Conservation (phyloP, 1,140 invertebrate genomes). For the Drosophila pseudoananassae region DNA sequence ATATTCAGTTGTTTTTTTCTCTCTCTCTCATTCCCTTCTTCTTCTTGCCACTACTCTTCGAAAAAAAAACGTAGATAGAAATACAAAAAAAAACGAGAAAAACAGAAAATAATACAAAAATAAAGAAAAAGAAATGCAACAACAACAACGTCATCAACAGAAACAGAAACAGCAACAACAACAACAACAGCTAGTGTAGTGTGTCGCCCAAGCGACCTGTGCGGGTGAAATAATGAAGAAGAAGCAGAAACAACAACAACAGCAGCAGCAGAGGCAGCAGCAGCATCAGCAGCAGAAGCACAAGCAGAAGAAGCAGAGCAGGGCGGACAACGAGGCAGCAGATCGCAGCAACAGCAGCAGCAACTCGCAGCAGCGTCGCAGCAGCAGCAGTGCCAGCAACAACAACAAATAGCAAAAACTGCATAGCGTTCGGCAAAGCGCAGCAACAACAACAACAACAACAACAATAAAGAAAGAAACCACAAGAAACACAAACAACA, state of each 20-base stretch:
- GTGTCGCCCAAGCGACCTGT: conserved; percentile 64
- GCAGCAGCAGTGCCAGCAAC: conserved; percentile 60
- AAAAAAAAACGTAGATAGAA: background rate
- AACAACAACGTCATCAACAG: conserved; percentile 23
- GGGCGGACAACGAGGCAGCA: conserved; percentile 55
- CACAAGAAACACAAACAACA: conserved; percentile 10
- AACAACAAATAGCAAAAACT: conserved; percentile 79
- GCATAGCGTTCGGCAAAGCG: conserved; percentile 76
- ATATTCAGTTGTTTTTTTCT: background rate
- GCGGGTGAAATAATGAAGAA: conserved; percentile 74
- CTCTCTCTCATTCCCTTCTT: no score
- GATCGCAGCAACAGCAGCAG: conserved; percentile 40
- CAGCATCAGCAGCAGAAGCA: conserved; percentile 29
- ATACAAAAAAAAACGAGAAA: background rate
- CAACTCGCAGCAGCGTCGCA: conserved; percentile 57
- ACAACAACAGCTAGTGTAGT: conserved; percentile 61
- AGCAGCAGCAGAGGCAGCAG: conserved; percentile 46
- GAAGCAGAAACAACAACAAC: conserved; percentile 73
- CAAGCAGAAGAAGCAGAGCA: conserved; percentile 47
- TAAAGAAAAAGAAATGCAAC: conserved; percentile 38
- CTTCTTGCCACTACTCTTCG: background rate
- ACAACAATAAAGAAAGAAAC: conserved; percentile 10
- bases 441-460: conserved; percentile 47
- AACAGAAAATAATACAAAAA: conserved; percentile 19
- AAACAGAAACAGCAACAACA: conserved; percentile 20